These are phyloP conservation scores for Siphlonurus alternatus DNA, from an alignment of 2,888 invertebrate species.

Conservation along the genomic window DNA sequence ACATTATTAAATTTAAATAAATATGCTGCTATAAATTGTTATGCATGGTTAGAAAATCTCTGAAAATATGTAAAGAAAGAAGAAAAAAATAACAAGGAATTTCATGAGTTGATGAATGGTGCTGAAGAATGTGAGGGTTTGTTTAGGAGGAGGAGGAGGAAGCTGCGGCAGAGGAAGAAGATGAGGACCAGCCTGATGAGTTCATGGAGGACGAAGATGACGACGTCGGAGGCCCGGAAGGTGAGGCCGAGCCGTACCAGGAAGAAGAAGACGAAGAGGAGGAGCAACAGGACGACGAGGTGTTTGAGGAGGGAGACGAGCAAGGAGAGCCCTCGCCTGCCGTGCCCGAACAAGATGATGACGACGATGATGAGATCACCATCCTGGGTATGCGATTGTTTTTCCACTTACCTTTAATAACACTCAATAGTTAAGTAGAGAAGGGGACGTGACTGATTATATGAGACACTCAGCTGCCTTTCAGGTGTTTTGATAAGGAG, in stretches of 20 bases:
- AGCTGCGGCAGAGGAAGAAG: background rate
- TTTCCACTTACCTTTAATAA: background rate
- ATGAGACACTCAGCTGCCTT: no score
- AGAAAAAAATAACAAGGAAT: no score
- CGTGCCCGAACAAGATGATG: slow-evolving; percentile 12
- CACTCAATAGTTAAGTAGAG: background rate
- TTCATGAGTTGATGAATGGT: background rate
- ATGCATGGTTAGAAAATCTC: no score
- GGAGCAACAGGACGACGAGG: slow-evolving; percentile 30
- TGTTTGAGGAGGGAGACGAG: slow-evolving; percentile 37
- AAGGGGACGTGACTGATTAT: no score
- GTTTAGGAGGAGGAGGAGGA: slow-evolving; percentile 60
- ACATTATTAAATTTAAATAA: no score
- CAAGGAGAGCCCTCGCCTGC: slow-evolving; percentile 13
- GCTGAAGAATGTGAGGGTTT: background rate
- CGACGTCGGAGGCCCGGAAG: slow-evolving; percentile 46
- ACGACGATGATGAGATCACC: slow-evolving; percentile 15
- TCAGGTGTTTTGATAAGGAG: no score
- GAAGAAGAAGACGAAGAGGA: slow-evolving; percentile 50
- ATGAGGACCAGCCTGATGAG: slow-evolving; percentile 42
- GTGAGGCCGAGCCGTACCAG: slow-evolving; percentile 29
- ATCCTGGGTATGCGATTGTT: slow-evolving; percentile 8
- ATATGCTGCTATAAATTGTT: no score
- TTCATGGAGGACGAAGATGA: slow-evolving; percentile 66
- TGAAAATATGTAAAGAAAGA: no score